Conservation (phyloP, 2,113 vertebrate genomes). For the Colius striatus region DNA sequence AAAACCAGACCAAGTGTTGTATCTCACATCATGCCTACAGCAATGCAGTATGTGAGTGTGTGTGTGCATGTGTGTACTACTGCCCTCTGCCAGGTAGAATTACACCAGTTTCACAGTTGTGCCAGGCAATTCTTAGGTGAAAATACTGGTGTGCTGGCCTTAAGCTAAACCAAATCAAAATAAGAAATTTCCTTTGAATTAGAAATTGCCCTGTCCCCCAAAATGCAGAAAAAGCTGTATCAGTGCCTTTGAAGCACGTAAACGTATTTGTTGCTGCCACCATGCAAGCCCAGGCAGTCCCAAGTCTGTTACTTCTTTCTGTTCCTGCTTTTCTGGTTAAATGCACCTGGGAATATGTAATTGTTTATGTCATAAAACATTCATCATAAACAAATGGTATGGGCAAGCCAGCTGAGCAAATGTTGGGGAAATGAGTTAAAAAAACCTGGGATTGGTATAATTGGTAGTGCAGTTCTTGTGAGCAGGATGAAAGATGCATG, state of each 20-base stretch:
- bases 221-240: constrained; percentile 4
- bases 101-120: background rate
- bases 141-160: background rate
- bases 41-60: background rate
- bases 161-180: background rate
- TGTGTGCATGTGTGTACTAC: rapidly evolving
- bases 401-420: constrained; percentile 50
- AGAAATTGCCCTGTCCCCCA: background rate
- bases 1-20: background rate
- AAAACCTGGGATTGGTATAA: constrained; percentile 39
- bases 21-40: background rate
- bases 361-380: constrained; percentile 61
- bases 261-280: constrained; percentile 36
- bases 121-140: background rate
- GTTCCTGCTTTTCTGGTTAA: constrained; percentile 71
- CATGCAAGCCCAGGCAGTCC: constrained; percentile 59
- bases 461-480: background rate
- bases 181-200: background rate
- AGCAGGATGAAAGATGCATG: background rate
- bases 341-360: constrained; percentile 68
- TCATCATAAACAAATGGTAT: constrained; percentile 46
- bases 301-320: constrained; percentile 53
- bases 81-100: background rate
- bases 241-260: constrained; percentile 53
- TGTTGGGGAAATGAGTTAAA: constrained; percentile 43